A percentile compares a stretch with the other conserved stretches of the same genome.
phyloP scores from a whole-genome alignment of 2,797 vertebrate genomes.

The Diglossa cyanea region DNA sequence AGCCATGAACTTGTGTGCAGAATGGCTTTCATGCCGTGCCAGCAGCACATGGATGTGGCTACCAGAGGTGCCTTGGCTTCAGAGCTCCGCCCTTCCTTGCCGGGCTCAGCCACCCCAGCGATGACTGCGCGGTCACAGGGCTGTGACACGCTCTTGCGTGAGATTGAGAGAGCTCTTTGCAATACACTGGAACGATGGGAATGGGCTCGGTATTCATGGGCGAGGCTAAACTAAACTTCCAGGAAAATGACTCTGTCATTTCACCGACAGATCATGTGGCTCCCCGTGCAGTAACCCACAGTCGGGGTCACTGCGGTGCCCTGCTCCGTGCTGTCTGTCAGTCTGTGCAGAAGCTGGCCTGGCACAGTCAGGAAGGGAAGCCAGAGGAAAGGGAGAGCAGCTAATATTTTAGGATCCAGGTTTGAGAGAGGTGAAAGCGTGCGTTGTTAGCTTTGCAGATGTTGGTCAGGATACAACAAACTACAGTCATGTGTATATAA shows the following conservation, averaged over 20 bases:
- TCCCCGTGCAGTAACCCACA: not conserved
- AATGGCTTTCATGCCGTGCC: not conserved
- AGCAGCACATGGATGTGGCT: not conserved
- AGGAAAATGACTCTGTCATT: not conserved
- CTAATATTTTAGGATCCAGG: not conserved
- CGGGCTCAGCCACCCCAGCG: not conserved
- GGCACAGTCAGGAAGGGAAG: not conserved
- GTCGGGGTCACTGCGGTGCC: not conserved
- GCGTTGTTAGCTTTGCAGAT: not conserved
- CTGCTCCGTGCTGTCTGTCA: not conserved
- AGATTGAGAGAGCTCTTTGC: not conserved
- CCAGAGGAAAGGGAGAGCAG: not conserved
- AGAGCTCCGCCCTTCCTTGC: not conserved
- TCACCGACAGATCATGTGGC: rapidly evolving
- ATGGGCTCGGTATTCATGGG: not conserved
- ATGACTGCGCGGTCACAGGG: not conserved
- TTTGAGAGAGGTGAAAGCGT: not conserved
- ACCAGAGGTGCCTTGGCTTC: not conserved
- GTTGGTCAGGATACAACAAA: not conserved
- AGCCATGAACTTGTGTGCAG: not conserved
- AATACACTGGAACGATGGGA: not conserved
- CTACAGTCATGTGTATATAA: not conserved
- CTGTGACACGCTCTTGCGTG: not conserved
- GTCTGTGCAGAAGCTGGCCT: not conserved
- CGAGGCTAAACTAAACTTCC: not conserved